Evolutionary conservation across 2,797 vertebrate species (phyloP).

Genomic region (Pogoniulus pusillus): DNA sequence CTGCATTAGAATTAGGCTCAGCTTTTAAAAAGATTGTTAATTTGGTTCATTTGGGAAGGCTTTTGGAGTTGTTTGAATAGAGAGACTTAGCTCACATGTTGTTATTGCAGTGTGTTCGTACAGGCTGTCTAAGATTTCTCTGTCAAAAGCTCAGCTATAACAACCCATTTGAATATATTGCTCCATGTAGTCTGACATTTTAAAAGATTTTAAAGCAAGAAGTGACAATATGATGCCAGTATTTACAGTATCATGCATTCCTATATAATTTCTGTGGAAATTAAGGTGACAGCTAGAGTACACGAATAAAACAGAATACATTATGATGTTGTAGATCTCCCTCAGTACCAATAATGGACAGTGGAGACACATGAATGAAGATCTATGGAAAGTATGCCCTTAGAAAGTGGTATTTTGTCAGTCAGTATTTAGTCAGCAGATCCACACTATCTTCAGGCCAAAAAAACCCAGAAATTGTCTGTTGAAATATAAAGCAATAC

Average conservation of each 20-base stretch:
- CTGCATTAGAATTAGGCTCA: background rate
- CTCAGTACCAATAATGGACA: conserved; percentile 15
- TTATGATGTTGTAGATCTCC: conserved; percentile 29
- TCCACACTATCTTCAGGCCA: background rate
- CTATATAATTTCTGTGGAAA: conserved; percentile 17
- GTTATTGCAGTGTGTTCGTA: background rate
- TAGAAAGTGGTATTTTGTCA: background rate
- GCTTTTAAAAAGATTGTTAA: background rate
- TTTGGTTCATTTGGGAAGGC: background rate
- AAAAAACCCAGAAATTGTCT: background rate
- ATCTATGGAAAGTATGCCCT: background rate
- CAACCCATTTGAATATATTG: conserved; percentile 28
- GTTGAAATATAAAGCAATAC: background rate
- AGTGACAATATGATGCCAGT: conserved; percentile 42
- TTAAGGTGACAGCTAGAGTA: conserved; percentile 19
- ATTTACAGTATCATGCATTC: conserved; percentile 30
- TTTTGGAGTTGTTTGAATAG: background rate
- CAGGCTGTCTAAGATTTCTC: conserved; percentile 38
- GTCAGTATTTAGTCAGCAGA: background rate
- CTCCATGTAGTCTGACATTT: conserved; percentile 16
- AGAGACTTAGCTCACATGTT: background rate
- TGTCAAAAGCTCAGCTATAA: conserved; percentile 20
- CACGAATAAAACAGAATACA: conserved; percentile 31
- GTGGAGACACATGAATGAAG: background rate
- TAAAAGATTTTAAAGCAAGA: conserved; percentile 37